These are phyloP conservation scores for Pomatorhinus ruficollis DNA, from an alignment of 2,113 vertebrate genomes.

Conservation along the genomic window DNA sequence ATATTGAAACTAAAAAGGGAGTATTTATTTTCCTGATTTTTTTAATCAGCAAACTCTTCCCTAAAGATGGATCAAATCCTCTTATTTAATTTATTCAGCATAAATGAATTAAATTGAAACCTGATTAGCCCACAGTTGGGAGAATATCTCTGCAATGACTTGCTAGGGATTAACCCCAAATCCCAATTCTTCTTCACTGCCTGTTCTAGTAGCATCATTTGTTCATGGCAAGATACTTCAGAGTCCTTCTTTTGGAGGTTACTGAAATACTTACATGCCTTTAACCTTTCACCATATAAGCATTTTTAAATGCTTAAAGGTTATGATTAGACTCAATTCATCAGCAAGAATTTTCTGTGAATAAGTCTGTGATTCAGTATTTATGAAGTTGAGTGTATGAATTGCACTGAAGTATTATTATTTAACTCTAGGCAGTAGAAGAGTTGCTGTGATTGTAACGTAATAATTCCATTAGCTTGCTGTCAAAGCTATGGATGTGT, in stretches of 20 bases:
- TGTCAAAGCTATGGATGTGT: neutral
- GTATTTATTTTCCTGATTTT: neutral
- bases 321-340: neutral
- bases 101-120: constrained; percentile 49
- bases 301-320: neutral
- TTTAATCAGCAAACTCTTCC: constrained; percentile 1
- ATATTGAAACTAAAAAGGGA: neutral
- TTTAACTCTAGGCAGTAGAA: neutral
- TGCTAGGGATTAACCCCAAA: constrained; percentile 30
- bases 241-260: neutral
- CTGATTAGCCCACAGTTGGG: neutral
- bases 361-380: neutral
- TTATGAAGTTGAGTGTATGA: neutral
- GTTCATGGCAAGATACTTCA: neutral
- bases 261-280: neutral
- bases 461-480: constrained; percentile 29
- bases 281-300: neutral
- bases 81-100: constrained; percentile 27
- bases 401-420: neutral
- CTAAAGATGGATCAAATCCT: neutral
- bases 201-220: neutral
- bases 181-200: neutral
- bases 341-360: neutral
- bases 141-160: neutral
- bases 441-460: neutral